Conservation (phyloP, 1,140 invertebrate genomes). For the Lanistes nyassanus region DNA sequence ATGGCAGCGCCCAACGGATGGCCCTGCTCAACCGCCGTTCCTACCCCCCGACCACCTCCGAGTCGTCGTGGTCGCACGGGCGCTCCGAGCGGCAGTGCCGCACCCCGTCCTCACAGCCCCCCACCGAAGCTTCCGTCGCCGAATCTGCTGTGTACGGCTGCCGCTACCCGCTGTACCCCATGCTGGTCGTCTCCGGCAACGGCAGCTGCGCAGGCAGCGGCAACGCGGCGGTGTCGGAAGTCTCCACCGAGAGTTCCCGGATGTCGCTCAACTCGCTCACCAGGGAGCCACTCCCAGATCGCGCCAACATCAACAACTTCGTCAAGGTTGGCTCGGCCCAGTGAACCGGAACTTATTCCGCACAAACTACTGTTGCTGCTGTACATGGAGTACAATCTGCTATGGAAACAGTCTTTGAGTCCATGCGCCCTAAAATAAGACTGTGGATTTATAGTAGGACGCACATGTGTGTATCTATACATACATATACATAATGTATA, state of each 20-base stretch:
- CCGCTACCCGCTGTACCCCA: slow-evolving; percentile 18
- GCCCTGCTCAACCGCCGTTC: slow-evolving; percentile 27
- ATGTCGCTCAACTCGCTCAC: slow-evolving; percentile 1
- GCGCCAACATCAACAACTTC: slow-evolving; percentile 36
- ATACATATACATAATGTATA: neutral
- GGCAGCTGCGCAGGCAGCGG: neutral
- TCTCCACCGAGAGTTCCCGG: slow-evolving; percentile 14
- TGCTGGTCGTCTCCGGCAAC: slow-evolving; percentile 8
- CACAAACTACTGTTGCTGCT: neutral
- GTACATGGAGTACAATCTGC: too few species aligned
- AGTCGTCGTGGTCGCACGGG: slow-evolving; percentile 17
- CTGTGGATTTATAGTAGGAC: too few species aligned
- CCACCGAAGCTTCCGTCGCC: neutral
- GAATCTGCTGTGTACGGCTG: slow-evolving; percentile 13
- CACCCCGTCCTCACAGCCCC: neutral
- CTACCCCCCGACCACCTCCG: slow-evolving; percentile 16
- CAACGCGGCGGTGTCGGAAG: neutral
- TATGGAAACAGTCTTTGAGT: too few species aligned
- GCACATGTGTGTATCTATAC: slow-evolving; percentile 11
- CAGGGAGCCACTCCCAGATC: slow-evolving; percentile 2
- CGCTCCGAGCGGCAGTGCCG: neutral
- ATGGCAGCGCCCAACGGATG: slow-evolving; percentile 18
- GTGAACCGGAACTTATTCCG: neutral
- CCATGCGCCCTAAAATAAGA: too few species aligned
- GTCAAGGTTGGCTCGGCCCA: slow-evolving; percentile 14